phyloP scores from a whole-genome alignment of 2,797 vertebrate genomes.

The Carduelis carduelis region DNA sequence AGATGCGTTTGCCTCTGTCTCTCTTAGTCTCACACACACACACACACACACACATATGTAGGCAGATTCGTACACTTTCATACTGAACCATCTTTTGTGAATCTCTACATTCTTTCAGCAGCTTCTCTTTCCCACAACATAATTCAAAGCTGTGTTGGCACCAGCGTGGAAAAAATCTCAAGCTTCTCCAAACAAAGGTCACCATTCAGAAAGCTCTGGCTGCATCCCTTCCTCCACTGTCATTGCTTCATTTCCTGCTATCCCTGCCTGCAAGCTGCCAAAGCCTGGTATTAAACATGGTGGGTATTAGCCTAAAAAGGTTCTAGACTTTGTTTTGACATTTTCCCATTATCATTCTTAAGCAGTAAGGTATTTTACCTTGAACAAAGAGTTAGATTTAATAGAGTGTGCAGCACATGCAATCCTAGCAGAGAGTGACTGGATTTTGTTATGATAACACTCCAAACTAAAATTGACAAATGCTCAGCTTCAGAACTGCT shows the following conservation, averaged over 20 bases:
- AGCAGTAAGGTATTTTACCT: not conserved
- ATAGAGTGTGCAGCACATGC: not conserved
- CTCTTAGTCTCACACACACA: not conserved
- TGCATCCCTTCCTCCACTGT: not conserved
- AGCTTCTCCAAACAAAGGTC: fast-evolving
- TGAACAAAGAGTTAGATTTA: not conserved
- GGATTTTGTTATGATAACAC: conserved; percentile 29
- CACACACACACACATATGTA: fast-evolving
- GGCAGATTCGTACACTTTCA: fast-evolving
- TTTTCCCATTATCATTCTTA: not conserved
- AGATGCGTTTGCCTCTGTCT: not conserved
- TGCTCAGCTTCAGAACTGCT: not conserved
- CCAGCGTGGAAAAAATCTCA: not conserved
- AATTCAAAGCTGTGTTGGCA: not conserved
- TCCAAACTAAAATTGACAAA: conserved; percentile 30
- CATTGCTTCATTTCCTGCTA: not conserved
- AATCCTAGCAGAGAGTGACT: not conserved
- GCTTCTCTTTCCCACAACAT: not conserved
- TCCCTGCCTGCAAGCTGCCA: not conserved
- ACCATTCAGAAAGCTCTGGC: not conserved
- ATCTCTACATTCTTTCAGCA: not conserved
- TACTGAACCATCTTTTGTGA: not conserved
- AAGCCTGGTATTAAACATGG: not conserved
- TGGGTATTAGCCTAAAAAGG: not conserved
- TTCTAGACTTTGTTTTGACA: not conserved